These are phyloP conservation scores for Harpalus rufipes DNA, from an alignment of 2,888 invertebrate species.

Conservation along the genomic window DNA sequence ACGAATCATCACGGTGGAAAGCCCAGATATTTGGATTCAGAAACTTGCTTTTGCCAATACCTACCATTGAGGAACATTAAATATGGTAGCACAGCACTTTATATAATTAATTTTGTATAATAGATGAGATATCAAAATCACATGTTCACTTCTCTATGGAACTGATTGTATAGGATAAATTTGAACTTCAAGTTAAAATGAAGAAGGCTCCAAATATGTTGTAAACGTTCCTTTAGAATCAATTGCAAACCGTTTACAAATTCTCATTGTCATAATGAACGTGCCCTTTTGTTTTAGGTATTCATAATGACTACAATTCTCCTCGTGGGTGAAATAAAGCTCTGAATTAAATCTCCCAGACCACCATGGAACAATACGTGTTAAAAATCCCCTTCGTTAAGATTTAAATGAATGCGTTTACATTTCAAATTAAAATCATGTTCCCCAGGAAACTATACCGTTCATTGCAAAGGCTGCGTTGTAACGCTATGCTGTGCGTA, in stretches of 20 bases:
- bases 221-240: not conserved
- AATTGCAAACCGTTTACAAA: not conserved
- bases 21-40: no score
- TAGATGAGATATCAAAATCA: no score
- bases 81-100: no score
- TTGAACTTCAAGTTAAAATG: not conserved
- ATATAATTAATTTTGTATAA: no score
- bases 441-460: conserved; percentile 37
- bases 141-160: no score
- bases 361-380: conserved; percentile 44
- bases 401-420: conserved; percentile 46
- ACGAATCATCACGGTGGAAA: no score
- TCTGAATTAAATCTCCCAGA: conserved; percentile 3
- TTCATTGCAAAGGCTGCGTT: conserved; percentile 35
- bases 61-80: no score
- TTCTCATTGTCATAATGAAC: not conserved
- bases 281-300: not conserved
- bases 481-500: conserved; percentile 14
- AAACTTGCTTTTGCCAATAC: no score
- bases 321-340: not conserved
- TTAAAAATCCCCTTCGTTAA: conserved; percentile 50
- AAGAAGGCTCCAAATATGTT: not conserved
- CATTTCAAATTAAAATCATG: conserved; percentile 52
- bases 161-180: no score
- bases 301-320: not conserved